A percentile compares a stretch with the other conserved stretches of the same genome.
These are phyloP conservation scores for Hucho hucho DNA, from an alignment of 2,113 vertebrate species.

Conservation along the genomic window DNA sequence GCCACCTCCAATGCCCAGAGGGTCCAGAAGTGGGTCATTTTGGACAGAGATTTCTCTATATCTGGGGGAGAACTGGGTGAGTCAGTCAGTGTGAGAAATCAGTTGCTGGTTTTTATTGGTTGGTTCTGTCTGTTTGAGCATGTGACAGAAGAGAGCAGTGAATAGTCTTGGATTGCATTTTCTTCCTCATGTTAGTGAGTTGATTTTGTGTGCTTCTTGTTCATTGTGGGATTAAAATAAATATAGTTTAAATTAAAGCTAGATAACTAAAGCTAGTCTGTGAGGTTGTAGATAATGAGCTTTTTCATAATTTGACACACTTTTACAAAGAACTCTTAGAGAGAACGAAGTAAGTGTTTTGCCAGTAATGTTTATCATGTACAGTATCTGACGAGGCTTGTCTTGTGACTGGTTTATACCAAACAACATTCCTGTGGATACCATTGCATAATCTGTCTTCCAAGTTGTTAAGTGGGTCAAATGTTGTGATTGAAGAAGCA, in stretches of 20 bases:
- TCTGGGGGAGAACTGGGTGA: slow-evolving; percentile 75
- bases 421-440: slow-evolving; percentile 13
- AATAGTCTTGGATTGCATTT: no score
- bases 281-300: background rate
- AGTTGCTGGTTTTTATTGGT: background rate
- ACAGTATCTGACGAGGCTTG: background rate
- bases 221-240: no score
- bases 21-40: slow-evolving; percentile 73
- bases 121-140: background rate
- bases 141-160: background rate
- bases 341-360: no score
- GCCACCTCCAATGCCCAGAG: slow-evolving; percentile 72
- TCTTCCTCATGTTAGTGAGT: no score
- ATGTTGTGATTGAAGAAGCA: background rate
- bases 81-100: slow-evolving; percentile 12
- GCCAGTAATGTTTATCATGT: background rate
- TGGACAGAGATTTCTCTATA: slow-evolving; percentile 72
- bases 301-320: background rate
- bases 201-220: background rate
- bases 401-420: background rate
- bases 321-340: background rate
- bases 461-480: background rate
- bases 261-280: background rate
- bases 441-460: background rate
- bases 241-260: background rate